Base-by-base conservation (phyloP, 2,113 vertebrate genomes). In the Columba janthina region DNA sequence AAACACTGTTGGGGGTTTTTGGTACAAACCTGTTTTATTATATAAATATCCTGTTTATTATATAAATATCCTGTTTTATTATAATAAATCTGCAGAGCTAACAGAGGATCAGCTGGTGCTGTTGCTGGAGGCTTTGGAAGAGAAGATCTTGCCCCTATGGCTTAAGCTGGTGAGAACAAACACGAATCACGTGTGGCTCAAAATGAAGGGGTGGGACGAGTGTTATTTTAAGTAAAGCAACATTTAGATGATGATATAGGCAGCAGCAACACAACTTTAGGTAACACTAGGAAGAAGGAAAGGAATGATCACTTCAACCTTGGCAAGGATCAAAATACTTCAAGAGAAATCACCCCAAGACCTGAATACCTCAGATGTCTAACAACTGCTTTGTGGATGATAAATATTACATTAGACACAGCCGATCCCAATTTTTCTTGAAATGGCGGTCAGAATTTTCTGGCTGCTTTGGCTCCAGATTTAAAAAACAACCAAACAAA, bases 111-210 rank as follows among this genome's bases (percentile, higher is more conserved):
- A 98, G 84, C 90, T 97, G 94, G 87, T 90, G 77, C 85, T 98
- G 4, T 42, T 98, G 81, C 67, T 92, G 34, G 87, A 97, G 88
- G 98, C 98, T 18, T 24, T 95, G 93, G 92, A 98, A 66, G 90
- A 89, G 36, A 96, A 96, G 76, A 95, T 97, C 54, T 78, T 97
- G 48, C 20, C 72, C 5, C 44, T 95, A 62, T 97, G 98, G 71
- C 86, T 97, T 16, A 64, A 89, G 6, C 76, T 98, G 97, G 98
- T 98, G 77, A 98, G 97, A 44, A 17, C 70, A 48, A 90, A 60
- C n/a, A 66, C 1, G 5, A 2, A 69, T 25, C 29, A 5, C 9
- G 3, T 21, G 4, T 17, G 50, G 28, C 60, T 70, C 36, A 9
- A 42, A 53, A 17, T 7, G 7, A 44, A 88, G 28, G 4, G 25